These are phyloP conservation scores for Caloenas nicobarica DNA, from an alignment of 2,113 vertebrate species.

Conservation along the genomic window DNA sequence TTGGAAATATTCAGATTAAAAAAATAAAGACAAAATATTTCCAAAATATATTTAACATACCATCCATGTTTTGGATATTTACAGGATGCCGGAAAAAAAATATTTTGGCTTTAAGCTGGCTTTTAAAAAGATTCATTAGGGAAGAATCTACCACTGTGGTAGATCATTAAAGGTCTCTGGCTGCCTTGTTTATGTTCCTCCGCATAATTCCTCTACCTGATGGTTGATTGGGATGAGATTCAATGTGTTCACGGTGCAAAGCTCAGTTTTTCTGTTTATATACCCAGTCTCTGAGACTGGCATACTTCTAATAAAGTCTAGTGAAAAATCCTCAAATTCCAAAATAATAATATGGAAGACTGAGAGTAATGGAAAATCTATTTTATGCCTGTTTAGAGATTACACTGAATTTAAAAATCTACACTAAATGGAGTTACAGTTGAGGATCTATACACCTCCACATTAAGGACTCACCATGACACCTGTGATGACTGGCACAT, in stretches of 20 bases:
- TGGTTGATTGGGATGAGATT: not conserved
- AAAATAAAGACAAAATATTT: not conserved
- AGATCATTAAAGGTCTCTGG: not conserved
- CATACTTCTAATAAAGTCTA: not conserved
- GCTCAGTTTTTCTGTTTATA: not conserved
- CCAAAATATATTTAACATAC: not conserved
- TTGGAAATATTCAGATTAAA: not conserved
- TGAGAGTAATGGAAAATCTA: not conserved
- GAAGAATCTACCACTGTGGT: not conserved
- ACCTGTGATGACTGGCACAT: not conserved
- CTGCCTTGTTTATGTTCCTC: not conserved
- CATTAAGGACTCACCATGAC: not conserved
- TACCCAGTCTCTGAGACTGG: not conserved
- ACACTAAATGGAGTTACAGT: not conserved
- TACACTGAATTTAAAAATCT: not conserved
- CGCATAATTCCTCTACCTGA: not conserved
- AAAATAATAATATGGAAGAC: not conserved
- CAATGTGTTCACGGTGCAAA: not conserved
- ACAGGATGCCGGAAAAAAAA: not conserved
- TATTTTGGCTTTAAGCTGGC: not conserved
- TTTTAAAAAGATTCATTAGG: not conserved
- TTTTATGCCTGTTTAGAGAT: not conserved
- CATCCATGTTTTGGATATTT: not conserved
- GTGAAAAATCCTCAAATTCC: not conserved
- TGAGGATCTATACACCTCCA: not conserved